Percentiles rank a stretch among this genome's conserved stretches.
phyloP scores from a whole-genome alignment of 2,113 vertebrate species.

The Pyrgilauda ruficollis region DNA sequence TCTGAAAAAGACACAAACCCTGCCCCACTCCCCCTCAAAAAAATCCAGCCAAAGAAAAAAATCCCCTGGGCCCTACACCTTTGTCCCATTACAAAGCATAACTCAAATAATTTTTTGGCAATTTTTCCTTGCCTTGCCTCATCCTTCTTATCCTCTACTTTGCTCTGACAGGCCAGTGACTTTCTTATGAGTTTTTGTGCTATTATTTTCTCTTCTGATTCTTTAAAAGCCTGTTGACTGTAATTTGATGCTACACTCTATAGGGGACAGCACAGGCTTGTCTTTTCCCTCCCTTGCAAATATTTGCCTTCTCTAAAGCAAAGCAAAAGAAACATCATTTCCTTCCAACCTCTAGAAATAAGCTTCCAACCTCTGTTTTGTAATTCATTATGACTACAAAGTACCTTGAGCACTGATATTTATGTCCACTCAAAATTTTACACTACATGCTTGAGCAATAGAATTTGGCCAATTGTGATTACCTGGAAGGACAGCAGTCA shows the following conservation, averaged over 20 bases:
- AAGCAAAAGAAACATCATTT: background rate
- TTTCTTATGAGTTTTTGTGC: background rate
- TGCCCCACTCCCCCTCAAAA: background rate
- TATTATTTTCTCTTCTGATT: background rate
- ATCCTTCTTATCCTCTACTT: background rate
- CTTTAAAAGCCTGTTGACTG: background rate
- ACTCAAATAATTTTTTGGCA: background rate
- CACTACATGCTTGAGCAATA: background rate
- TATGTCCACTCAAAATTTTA: background rate
- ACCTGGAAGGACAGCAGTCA: background rate
- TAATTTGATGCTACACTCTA: background rate
- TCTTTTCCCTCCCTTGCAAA: background rate
- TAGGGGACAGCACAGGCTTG: slow-evolving; percentile 40
- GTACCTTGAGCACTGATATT: background rate
- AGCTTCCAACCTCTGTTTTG: background rate
- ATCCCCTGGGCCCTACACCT: background rate
- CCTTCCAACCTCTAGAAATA: background rate
- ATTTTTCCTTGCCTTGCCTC: background rate
- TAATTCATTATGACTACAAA: background rate
- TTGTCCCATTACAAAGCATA: background rate
- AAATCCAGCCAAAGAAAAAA: background rate
- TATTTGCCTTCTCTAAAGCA: background rate
- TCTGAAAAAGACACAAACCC: background rate
- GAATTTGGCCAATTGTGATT: background rate
- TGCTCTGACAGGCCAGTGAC: background rate